Percentiles rank a stretch among this genome's conserved stretches.
phyloP scores from a whole-genome alignment of 2,797 vertebrate species.

The Enteromius argenteus region DNA sequence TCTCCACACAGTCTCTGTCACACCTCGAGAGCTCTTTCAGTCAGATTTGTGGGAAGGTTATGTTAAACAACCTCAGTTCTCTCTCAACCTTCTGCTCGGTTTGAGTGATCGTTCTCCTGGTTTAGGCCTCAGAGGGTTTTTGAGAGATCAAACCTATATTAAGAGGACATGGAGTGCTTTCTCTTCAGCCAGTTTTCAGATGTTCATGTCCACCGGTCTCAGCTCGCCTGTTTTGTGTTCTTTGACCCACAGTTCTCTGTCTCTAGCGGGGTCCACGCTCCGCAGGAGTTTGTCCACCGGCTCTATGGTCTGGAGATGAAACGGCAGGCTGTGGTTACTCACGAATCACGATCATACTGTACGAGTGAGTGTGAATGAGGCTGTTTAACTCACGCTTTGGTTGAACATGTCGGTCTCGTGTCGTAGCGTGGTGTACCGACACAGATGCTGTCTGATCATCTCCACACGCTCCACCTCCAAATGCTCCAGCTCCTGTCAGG shows the following conservation, averaged over 20 bases:
- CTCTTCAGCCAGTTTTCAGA: conserved; percentile 60
- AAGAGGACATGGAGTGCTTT: background rate
- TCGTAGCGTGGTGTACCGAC: conserved; percentile 95
- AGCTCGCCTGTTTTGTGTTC: conserved; percentile 95
- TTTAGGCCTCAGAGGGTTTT: background rate
- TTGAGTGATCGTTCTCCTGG: background rate
- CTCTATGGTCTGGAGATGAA: conserved; percentile 88
- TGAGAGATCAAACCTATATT: background rate
- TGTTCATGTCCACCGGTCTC: conserved; percentile 93
- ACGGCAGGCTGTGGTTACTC: background rate
- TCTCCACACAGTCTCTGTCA: conserved; percentile 1
- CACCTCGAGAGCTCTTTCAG: background rate
- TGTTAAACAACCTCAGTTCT: background rate
- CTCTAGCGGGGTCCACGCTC: conserved; percentile 90
- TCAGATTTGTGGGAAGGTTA: background rate
- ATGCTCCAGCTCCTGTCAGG: conserved; percentile 90
- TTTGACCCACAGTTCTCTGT: conserved; percentile 95
- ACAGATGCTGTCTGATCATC: conserved; percentile 94
- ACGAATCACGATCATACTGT: background rate
- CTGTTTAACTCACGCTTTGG: conserved; percentile 90
- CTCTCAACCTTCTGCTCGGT: background rate
- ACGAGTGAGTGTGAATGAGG: background rate
- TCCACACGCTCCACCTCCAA: conserved; percentile 96
- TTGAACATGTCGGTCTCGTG: conserved; percentile 99
- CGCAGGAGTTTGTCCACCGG: conserved; percentile 96